A percentile compares a stretch with the other conserved stretches of the same genome.
phyloP scores from a whole-genome alignment of 2,113 vertebrate genomes.

The Protobothrops mucrosquamatus region DNA sequence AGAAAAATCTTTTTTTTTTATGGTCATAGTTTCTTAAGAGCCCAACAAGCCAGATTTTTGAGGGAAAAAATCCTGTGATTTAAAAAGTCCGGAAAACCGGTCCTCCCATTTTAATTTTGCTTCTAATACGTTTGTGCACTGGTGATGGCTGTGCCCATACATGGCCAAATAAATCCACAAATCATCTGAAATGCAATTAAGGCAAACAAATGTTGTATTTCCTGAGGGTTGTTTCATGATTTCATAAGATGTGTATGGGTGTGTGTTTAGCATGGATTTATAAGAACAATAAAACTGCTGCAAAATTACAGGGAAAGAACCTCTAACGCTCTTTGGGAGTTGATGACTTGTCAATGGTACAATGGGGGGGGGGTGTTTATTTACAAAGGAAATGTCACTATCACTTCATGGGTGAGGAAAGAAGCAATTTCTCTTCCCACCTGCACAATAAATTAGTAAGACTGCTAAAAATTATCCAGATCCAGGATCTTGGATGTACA shows the following conservation, averaged over 20 bases:
- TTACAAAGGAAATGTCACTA: not conserved
- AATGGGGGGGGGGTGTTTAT: constrained; percentile 10
- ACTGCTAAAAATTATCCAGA: not conserved
- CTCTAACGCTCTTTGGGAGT: not conserved
- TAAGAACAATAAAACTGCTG: constrained; percentile 1
- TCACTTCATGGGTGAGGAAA: not conserved
- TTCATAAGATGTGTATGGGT: not conserved
- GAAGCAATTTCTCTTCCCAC: not conserved
- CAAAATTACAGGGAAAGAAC: not conserved
- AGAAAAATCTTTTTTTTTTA: not conserved
- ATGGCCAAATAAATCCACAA: not conserved
- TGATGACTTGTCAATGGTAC: not conserved
- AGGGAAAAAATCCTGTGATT: not conserved
- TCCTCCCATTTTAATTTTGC: not conserved
- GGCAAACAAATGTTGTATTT: not conserved
- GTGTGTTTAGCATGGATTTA: not conserved
- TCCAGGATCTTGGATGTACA: no score
- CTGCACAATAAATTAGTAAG: not conserved
- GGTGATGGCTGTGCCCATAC: not conserved
- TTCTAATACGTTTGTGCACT: not conserved
- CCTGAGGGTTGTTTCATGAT: not conserved
- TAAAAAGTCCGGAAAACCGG: not conserved
- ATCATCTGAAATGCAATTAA: not conserved
- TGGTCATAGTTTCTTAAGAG: not conserved
- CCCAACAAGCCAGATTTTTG: not conserved